phyloP scores from a whole-genome alignment of 1,140 invertebrate species.

The Paraescarpia echinospica region DNA sequence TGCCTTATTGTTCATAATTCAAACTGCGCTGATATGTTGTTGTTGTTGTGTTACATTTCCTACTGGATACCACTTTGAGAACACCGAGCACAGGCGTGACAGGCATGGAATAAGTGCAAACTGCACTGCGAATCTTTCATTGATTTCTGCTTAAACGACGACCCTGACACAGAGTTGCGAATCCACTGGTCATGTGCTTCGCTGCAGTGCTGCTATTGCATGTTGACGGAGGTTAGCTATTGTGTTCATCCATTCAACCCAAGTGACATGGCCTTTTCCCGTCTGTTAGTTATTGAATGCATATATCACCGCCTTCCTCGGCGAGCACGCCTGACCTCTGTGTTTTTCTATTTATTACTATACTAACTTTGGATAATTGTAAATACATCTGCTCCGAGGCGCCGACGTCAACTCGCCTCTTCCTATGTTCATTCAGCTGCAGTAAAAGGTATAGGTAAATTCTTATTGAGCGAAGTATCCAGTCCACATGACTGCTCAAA shows the following conservation, averaged over 20 bases:
- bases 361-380: too few species aligned
- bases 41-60: too few species aligned
- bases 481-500: too few species aligned
- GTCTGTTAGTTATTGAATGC: background rate
- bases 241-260: background rate
- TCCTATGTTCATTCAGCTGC: too few species aligned
- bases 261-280: background rate
- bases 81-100: background rate
- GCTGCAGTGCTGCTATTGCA: background rate
- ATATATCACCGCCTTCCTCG: background rate
- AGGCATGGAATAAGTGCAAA: background rate
- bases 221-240: background rate
- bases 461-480: too few species aligned
- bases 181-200: background rate
- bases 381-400: too few species aligned
- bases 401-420: too few species aligned
- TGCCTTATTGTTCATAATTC: too few species aligned
- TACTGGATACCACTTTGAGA: background rate
- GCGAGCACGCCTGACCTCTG: background rate
- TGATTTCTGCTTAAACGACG: background rate
- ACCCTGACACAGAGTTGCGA: background rate
- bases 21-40: too few species aligned
- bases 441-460: too few species aligned
- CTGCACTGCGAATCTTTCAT: background rate
- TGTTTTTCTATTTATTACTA: background rate